Base-by-base conservation (phyloP, 2,797 vertebrate species). In the Hylomyscus alleni region DNA sequence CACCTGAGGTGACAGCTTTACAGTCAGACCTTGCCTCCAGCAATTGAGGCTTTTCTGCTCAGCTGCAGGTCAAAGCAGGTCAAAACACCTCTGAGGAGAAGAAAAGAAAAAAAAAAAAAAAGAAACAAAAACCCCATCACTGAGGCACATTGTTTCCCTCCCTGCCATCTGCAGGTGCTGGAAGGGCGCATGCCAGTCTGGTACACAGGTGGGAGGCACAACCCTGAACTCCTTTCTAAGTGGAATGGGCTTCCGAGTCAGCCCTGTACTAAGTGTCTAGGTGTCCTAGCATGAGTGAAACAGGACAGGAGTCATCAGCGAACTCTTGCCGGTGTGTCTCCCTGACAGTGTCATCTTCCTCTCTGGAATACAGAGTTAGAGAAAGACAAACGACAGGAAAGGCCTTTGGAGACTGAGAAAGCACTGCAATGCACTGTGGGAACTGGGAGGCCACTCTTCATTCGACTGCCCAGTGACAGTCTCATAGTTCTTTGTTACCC, bases 251-350 rank as follows among this genome's bases (percentile, higher is more conserved):
- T 3, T 20, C 52, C 26, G 75, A 56, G 56, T 34, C 77, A 89
- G 62, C 58, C 6, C 44, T 86, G 47, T 62, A 72, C 62, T 7
- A 40, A 82, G 72, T 11, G 15, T 78, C 82, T 60, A 34, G 37
- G 65, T 50, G 12, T 97, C 96, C 95, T 85, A 97, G 96, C 44
- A 29, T 0, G 60, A 85, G 96, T 84, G 96, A 97, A 97, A 97
- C 82, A 94, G 98, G 89, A 94, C 97, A 91, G 40, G 15, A 98
- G 31, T 95, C 65, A 34, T 75, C 22, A 97, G 85, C 96, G 97
- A 98, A 97, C 97, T 97, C 97, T 14, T 50, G 89, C 95, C 93
- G 93, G 95, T 92, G 94, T 94, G 96, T 96, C 97, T 97, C 82
- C 83, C 90, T 54, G 5, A 14, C 10, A 37, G 58, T 47, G 77